phyloP scores from a whole-genome alignment of 35 echinoderm and acorn worm species.

The Chiridota heheva region DNA sequence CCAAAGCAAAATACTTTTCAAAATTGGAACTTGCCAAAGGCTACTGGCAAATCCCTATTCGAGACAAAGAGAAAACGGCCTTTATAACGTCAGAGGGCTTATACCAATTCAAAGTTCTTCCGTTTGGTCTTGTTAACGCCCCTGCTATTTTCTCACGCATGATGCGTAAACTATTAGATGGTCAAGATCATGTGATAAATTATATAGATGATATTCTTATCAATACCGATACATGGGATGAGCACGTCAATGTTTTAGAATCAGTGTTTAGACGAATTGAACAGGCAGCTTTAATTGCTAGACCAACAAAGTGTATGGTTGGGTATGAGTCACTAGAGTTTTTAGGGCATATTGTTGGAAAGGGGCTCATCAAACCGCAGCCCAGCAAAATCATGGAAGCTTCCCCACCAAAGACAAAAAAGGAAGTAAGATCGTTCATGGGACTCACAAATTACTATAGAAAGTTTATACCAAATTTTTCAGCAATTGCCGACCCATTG shows the following conservation, averaged over 20 bases:
- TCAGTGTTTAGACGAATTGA: too few species aligned
- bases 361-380: neutral
- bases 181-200: neutral
- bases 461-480: constrained; percentile 42
- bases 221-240: too few species aligned
- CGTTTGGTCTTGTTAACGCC: too few species aligned
- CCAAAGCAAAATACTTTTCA: too few species aligned
- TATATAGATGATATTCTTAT: neutral
- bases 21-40: constrained; percentile 40
- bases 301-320: too few species aligned
- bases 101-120: too few species aligned
- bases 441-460: constrained; percentile 13
- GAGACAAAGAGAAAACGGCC: constrained; percentile 41
- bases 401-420: constrained; percentile 11
- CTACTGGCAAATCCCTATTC: constrained; percentile 56
- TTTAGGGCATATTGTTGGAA: too few species aligned
- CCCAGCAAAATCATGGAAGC: neutral
- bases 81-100: too few species aligned
- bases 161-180: too few species aligned
- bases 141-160: constrained; percentile 2
- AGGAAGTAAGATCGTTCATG: constrained; percentile 29
- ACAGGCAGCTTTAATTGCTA: too few species aligned
- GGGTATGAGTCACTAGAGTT: too few species aligned
- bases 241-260: too few species aligned
- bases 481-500: constrained; percentile 11